Percentiles rank a stretch among this genome's conserved stretches.
These are phyloP conservation scores for Trichosurus vulpecula DNA, from an alignment of 2,797 vertebrate species.

Conservation along the genomic window DNA sequence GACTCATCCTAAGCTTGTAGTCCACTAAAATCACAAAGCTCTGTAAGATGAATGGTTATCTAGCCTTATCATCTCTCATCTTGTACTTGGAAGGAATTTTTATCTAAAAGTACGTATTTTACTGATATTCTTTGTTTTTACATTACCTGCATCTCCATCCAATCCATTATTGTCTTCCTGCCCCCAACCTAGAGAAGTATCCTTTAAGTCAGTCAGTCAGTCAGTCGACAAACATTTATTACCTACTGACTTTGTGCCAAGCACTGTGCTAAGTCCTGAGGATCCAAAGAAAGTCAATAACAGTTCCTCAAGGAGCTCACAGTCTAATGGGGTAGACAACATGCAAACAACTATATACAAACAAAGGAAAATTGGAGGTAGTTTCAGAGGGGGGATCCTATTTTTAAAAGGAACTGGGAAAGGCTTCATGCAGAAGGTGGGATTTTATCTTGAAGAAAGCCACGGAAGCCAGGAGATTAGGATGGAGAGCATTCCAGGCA, in stretches of 20 bases:
- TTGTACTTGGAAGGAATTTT: background rate
- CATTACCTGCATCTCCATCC: background rate
- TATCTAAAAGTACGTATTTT: background rate
- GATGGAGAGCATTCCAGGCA: background rate
- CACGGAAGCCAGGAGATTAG: background rate
- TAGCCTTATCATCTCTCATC: background rate
- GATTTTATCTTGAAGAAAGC: background rate
- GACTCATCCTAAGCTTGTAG: background rate
- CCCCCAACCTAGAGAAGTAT: background rate
- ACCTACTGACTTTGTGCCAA: background rate
- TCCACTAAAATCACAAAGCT: background rate
- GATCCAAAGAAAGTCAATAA: background rate
- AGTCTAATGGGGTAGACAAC: background rate
- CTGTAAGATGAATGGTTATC: background rate
- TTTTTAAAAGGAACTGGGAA: background rate
- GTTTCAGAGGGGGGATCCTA: background rate
- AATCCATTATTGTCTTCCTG: background rate
- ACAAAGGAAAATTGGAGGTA: background rate
- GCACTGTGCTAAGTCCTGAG: too few relatives aligned
- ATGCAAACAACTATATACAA: background rate
- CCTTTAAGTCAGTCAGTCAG: background rate
- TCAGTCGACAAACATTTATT: background rate
- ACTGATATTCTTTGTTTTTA: background rate
- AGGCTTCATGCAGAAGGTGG: background rate
- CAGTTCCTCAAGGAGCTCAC: background rate